These are phyloP conservation scores for Podiceps cristatus DNA, from an alignment of 2,113 vertebrate genomes.

Conservation along the genomic window DNA sequence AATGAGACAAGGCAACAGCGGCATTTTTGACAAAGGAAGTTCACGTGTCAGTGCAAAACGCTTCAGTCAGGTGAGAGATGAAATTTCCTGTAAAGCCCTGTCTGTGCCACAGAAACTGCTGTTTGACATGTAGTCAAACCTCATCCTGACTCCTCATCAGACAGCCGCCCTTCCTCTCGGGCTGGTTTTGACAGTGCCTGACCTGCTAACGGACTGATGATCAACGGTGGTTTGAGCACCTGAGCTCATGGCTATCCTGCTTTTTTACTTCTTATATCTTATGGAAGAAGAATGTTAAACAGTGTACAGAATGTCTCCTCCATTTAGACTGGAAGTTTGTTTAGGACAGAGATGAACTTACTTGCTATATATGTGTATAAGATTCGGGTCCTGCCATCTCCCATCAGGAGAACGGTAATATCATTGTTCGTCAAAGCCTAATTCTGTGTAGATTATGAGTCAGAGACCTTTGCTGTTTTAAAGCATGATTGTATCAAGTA, in stretches of 20 bases:
- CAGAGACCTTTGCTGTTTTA: slow-evolving; percentile 7
- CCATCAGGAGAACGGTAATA: not conserved
- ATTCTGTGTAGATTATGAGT: not conserved
- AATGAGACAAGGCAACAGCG: not conserved
- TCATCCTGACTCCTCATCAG: not conserved
- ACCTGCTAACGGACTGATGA: not conserved
- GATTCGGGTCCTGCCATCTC: not conserved
- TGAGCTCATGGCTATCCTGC: not conserved
- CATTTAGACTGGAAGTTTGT: not conserved
- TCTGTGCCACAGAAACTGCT: not conserved
- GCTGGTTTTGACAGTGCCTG: not conserved
- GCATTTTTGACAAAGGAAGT: not conserved
- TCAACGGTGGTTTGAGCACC: not conserved
- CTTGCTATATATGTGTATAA: not conserved
- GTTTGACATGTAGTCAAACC: not conserved
- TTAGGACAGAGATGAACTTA: not conserved
- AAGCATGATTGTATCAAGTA: not conserved
- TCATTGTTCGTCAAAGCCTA: not conserved
- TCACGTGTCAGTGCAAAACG: not conserved
- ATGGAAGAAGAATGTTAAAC: not conserved
- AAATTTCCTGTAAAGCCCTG: not conserved
- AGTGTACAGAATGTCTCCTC: not conserved
- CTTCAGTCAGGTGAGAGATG: not conserved
- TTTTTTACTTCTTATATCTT: not conserved
- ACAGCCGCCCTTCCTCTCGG: not conserved